Evolutionary conservation across 2,888 invertebrate species (phyloP).

Genomic region (Sinopyrophorus schimmeli): DNA sequence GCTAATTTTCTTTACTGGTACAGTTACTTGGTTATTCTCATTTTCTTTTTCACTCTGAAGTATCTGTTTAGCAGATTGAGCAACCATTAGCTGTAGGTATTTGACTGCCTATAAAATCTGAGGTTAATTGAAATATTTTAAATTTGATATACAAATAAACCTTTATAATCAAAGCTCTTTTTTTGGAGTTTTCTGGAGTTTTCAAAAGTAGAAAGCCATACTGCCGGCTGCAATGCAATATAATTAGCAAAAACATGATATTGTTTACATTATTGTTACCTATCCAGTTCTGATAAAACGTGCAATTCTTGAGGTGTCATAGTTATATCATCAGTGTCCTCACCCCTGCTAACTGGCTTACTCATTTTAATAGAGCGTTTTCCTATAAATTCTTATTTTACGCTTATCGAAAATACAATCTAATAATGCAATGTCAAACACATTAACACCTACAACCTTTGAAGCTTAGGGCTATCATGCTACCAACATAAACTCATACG

Average conservation of each 20-base stretch:
- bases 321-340: slow-evolving; percentile 52
- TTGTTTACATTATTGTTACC: slow-evolving; percentile 66
- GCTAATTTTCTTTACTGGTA: slow-evolving; percentile 65
- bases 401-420: too few species aligned
- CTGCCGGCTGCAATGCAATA: slow-evolving; percentile 79
- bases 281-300: slow-evolving; percentile 85
- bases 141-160: slow-evolving; percentile 45
- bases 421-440: too few species aligned
- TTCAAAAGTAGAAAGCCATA: slow-evolving; percentile 88
- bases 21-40: slow-evolving; percentile 44
- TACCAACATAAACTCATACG: too few species aligned
- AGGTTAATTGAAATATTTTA: slow-evolving; percentile 19
- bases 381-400: not conserved
- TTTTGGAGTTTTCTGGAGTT: slow-evolving; percentile 77
- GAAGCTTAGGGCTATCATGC: too few species aligned
- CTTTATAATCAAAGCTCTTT: slow-evolving; percentile 79
- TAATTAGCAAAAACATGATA: too few species aligned
- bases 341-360: slow-evolving; percentile 43
- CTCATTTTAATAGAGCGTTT: slow-evolving; percentile 42
- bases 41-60: slow-evolving; percentile 49
- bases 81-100: slow-evolving; percentile 82
- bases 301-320: slow-evolving; percentile 81
- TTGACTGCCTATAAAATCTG: slow-evolving; percentile 75
- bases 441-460: too few species aligned
- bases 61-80: slow-evolving; percentile 69